Evolutionary conservation across 2,113 vertebrate species (phyloP).

Genomic region (Isurus oxyrinchus): DNA sequence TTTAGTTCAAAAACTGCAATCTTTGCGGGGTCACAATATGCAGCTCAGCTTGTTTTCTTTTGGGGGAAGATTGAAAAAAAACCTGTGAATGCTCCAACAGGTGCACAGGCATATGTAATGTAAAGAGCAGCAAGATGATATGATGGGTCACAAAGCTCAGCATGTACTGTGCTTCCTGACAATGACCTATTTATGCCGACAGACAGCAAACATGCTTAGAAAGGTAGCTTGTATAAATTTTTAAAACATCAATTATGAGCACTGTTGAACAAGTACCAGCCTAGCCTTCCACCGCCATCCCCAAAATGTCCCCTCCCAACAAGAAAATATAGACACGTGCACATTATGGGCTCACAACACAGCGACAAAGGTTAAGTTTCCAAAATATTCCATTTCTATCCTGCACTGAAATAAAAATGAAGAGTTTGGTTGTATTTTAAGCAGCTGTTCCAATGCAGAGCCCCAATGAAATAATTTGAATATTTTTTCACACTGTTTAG

Average conservation of each 20-base stretch:
- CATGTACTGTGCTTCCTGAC: not conserved
- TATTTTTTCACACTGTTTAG: not conserved
- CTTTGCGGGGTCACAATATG: not conserved
- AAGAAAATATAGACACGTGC: not conserved
- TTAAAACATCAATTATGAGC: not conserved
- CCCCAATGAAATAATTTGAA: conserved; percentile 5
- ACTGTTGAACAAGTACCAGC: not conserved
- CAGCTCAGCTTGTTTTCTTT: not conserved
- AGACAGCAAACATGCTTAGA: not conserved
- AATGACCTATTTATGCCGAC: not conserved
- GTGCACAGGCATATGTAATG: not conserved
- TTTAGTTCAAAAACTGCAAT: not conserved
- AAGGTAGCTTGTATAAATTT: not conserved
- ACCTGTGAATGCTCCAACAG: not conserved
- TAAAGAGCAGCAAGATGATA: not conserved
- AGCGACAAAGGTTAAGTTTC: conserved; percentile 2
- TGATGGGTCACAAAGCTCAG: not conserved
- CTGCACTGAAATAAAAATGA: conserved; percentile 15
- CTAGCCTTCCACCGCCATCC: not conserved
- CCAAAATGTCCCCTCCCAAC: not conserved
- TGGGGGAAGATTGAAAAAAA: not conserved
- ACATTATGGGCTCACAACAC: not conserved
- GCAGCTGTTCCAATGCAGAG: not conserved
- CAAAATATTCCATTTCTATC: not conserved
- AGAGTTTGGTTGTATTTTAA: conserved; percentile 12